These are phyloP conservation scores for Epizoanthus illoricatus DNA, from an alignment of 92 coral and sea anemone genomes.

Conservation along the genomic window DNA sequence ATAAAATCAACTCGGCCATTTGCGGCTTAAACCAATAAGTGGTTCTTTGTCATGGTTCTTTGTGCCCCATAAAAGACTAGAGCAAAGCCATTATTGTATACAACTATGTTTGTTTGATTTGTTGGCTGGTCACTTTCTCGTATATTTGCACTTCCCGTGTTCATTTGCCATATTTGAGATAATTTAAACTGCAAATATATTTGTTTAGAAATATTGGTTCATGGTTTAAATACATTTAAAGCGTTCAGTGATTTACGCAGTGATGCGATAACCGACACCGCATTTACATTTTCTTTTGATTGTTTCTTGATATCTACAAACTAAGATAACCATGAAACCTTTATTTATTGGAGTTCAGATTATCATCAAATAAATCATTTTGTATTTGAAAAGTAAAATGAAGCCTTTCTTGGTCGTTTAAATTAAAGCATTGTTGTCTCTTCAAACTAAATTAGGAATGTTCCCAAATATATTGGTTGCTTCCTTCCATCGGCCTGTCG, in stretches of 20 bases:
- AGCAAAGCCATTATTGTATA: background rate
- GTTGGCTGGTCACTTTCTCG: background rate
- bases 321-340: no score
- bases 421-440: background rate
- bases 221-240: no score
- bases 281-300: background rate
- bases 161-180: background rate
- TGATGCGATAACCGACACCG: no score
- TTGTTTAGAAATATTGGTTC: background rate
- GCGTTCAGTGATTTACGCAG: no score
- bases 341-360: background rate
- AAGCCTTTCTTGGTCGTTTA: background rate
- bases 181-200: background rate
- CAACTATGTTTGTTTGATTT: background rate
- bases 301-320: no score
- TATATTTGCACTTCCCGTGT: background rate
- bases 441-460: background rate
- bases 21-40: background rate
- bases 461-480: background rate
- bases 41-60: conserved; percentile 11
- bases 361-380: background rate
- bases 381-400: conserved; percentile 11
- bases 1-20: background rate
- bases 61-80: conserved; percentile 4
- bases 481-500: conserved; percentile 6